These are phyloP conservation scores for Melanchra persicariae DNA, from an alignment of 2,888 invertebrate species.

Conservation along the genomic window DNA sequence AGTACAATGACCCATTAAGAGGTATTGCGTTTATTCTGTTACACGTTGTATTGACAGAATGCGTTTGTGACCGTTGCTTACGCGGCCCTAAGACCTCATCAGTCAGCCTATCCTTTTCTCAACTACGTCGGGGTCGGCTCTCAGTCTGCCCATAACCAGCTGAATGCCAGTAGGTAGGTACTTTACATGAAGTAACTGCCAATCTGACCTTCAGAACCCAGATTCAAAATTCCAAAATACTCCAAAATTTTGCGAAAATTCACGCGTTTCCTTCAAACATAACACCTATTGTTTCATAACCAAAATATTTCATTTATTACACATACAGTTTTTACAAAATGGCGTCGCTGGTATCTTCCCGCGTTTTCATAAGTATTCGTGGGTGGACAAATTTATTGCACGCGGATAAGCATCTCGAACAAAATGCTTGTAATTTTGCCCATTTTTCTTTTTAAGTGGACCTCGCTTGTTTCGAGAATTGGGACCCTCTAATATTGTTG, in stretches of 20 bases:
- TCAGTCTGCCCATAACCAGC: too few relatives aligned
- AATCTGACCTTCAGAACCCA: background rate
- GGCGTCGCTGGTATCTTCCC: constrained; percentile 52
- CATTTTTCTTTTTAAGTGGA: constrained; percentile 75
- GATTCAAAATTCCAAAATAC: background rate
- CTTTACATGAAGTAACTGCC: too few relatives aligned
- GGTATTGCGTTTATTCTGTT: too few relatives aligned
- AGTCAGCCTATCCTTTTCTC: background rate
- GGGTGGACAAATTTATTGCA: constrained; percentile 82
- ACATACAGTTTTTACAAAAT: constrained; percentile 56
- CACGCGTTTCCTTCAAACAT: background rate
- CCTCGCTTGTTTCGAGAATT: constrained; percentile 60
- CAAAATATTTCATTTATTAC: constrained; percentile 45
- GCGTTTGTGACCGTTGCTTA: too few relatives aligned
- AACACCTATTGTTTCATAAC: constrained; percentile 35
- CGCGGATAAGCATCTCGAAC: constrained; percentile 80
- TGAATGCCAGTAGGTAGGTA: too few relatives aligned
- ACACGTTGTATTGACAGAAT: too few relatives aligned
- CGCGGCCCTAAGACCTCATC: too few relatives aligned
- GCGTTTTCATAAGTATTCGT: constrained; percentile 81
- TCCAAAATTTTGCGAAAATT: background rate
- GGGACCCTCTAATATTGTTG: constrained; percentile 53
- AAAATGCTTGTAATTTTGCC: constrained; percentile 85
- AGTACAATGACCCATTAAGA: too few relatives aligned
- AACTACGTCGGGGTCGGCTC: background rate